Conservation (phyloP, 2,797 vertebrate species). For the Channa striata region DNA sequence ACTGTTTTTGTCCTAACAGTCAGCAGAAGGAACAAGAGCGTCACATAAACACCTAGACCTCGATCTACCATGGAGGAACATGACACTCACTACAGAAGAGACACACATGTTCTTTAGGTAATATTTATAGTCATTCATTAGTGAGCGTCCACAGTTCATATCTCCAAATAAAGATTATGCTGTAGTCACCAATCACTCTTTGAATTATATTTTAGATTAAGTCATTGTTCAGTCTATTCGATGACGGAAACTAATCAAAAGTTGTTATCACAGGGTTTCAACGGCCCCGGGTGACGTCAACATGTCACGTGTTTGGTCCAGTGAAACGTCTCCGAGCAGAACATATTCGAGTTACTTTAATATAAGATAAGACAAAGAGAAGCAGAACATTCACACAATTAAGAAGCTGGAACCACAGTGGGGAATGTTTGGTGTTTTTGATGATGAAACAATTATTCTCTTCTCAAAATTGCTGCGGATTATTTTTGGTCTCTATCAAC, state of each 20-base stretch:
- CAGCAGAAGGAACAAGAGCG: conserved; percentile 16
- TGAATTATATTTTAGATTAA: background rate
- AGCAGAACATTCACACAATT: background rate
- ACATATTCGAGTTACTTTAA: background rate
- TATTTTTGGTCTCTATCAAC: background rate
- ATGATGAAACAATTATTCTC: background rate
- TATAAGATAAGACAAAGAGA: background rate
- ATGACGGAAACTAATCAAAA: background rate
- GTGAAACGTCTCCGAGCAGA: background rate
- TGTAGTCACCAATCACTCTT: background rate
- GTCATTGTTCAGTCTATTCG: background rate
- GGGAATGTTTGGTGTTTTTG: background rate
- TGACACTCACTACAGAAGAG: conserved; percentile 2
- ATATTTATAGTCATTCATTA: background rate
- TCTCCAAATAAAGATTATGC: background rate
- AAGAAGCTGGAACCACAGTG: background rate
- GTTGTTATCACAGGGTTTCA: background rate
- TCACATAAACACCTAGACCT: conserved; percentile 52
- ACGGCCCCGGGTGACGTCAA: background rate
- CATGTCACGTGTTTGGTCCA: background rate
- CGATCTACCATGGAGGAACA: conserved; percentile 18
- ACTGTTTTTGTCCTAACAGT: conserved; percentile 65
- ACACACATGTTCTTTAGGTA: conserved; percentile 1
- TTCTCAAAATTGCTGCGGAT: background rate
- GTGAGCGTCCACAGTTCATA: background rate